Conservation (phyloP, 2,888 invertebrate genomes). For the Cephonodes hylas region DNA sequence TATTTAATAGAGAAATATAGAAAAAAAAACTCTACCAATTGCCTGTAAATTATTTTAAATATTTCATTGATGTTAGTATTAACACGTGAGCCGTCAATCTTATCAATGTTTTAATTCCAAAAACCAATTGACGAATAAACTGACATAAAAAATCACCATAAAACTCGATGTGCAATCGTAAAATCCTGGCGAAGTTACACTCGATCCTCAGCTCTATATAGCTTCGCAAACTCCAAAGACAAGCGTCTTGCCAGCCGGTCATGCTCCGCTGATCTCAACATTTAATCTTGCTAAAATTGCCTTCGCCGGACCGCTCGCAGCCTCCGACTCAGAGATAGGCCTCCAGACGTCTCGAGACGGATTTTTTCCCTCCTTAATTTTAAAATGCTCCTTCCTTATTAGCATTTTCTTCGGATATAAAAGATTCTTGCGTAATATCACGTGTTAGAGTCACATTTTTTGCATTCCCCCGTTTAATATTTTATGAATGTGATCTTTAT, state of each 20-base stretch:
- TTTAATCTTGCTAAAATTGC: constrained; percentile 59
- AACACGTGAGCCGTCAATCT: no score
- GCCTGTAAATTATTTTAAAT: no score
- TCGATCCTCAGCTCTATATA: not conserved
- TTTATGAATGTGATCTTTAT: not conserved
- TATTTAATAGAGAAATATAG: no score
- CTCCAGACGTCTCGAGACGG: constrained; percentile 39
- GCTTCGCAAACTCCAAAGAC: constrained; percentile 29
- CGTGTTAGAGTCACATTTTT: not conserved
- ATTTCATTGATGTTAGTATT: no score
- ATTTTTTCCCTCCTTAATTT: constrained; percentile 41
- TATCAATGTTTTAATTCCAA: no score
- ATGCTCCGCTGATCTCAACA: constrained; percentile 44
- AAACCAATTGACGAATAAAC: no score
- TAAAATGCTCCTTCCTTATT: constrained; percentile 37
- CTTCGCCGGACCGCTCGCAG: constrained; percentile 36
- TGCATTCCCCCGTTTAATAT: not conserved
- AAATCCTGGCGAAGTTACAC: not conserved
- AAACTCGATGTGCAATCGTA: not conserved
- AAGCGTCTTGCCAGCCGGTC: constrained; percentile 31
- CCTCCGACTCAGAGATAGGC: constrained; percentile 39
- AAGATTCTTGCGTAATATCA: constrained; percentile 3
- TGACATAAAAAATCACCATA: not conserved
- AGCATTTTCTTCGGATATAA: constrained; percentile 23
- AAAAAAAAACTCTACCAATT: no score